Evolutionary conservation across 2,888 invertebrate species (phyloP).

Genomic region (Mimas tiliae): DNA sequence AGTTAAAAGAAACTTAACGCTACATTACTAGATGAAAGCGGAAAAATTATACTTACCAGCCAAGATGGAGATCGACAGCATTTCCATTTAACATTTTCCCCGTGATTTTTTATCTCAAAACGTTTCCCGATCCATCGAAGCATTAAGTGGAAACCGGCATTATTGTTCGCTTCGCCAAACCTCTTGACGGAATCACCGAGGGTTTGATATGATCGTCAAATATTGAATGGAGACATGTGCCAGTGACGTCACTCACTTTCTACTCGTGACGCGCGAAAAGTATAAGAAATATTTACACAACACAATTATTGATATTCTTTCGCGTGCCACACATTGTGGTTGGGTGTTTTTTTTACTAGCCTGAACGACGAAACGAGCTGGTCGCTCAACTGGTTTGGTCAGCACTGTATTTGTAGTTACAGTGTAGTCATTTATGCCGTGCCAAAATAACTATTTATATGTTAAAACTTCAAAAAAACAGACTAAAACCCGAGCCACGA

Average conservation of each 20-base stretch:
- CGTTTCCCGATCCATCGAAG: constrained; percentile 61
- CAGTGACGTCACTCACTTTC: constrained; percentile 23
- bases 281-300: constrained; percentile 4
- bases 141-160: constrained; percentile 70
- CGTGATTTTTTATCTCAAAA: constrained; percentile 52
- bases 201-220: constrained; percentile 63
- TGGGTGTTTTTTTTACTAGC: too few species aligned
- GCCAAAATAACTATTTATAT: too few species aligned
- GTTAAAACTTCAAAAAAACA: too few species aligned
- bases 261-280: not conserved
- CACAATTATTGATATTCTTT: constrained; percentile 9
- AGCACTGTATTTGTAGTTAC: too few species aligned
- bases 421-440: too few species aligned
- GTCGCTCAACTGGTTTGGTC: too few species aligned
- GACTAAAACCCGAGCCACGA: too few species aligned
- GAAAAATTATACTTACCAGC: constrained; percentile 35
- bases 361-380: too few species aligned
- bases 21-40: constrained; percentile 12
- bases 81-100: constrained; percentile 59
- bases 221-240: constrained; percentile 57
- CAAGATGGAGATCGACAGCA: constrained; percentile 46
- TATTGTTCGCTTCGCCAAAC: constrained; percentile 65
- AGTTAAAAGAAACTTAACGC: not conserved
- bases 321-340: not conserved
- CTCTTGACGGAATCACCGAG: constrained; percentile 54